phyloP scores from a whole-genome alignment of 2,888 invertebrate genomes.

The Diloba caeruleocephala region DNA sequence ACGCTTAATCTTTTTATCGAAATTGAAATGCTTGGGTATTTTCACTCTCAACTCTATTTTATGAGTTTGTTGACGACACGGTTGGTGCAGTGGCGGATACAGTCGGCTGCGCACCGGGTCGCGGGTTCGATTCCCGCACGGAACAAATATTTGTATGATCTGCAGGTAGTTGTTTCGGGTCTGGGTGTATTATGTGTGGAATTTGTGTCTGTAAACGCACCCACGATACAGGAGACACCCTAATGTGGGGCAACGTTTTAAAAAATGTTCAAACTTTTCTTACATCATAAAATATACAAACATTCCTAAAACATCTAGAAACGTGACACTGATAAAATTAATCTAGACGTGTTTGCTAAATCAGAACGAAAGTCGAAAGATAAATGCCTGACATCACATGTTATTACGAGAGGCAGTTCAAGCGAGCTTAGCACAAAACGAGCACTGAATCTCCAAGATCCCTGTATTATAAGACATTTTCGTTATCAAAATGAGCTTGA shows the following conservation, averaged over 20 bases:
- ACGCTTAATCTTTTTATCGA: background rate
- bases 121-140: too few relatives aligned
- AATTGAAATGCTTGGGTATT: too few relatives aligned
- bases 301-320: conserved; percentile 1
- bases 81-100: too few relatives aligned
- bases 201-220: too few relatives aligned
- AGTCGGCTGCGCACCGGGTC: too few relatives aligned
- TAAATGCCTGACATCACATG: conserved; percentile 37
- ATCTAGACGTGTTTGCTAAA: conserved; percentile 24
- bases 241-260: too few relatives aligned
- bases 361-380: conserved; percentile 32
- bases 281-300: background rate
- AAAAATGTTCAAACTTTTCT: background rate
- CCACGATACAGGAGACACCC: too few relatives aligned
- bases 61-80: too few relatives aligned
- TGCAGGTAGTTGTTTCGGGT: too few relatives aligned
- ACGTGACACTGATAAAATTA: conserved; percentile 13
- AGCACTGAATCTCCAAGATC: conserved; percentile 44
- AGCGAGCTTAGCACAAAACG: conserved; percentile 37
- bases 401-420: conserved; percentile 36
- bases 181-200: too few relatives aligned
- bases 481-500: conserved; percentile 34
- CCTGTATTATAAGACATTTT: conserved; percentile 13
- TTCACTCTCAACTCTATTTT: too few relatives aligned
- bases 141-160: too few relatives aligned